Evolutionary conservation across 2,888 invertebrate species (phyloP).

Genomic region (Theristus sp.): DNA sequence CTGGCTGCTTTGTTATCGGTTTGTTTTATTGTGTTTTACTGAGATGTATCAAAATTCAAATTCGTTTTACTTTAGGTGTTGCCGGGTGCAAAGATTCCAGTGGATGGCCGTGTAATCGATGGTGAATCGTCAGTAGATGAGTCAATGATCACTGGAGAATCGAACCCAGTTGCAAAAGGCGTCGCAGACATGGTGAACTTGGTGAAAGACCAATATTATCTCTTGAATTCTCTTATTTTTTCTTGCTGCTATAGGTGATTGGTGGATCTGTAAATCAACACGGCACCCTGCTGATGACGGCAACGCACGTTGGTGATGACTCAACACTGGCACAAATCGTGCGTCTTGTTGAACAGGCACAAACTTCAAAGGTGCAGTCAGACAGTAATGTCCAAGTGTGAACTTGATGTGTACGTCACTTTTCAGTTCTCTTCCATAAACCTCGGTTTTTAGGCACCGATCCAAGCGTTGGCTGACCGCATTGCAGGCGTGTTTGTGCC

Average conservation of each 20-base stretch:
- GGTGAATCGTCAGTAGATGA: conserved; percentile 87
- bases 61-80: conserved; percentile 49
- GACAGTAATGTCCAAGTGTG: too few species aligned
- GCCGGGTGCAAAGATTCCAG: conserved; percentile 87
- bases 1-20: too few species aligned
- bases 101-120: conserved; percentile 72
- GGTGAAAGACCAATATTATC: background rate
- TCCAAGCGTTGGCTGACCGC: conserved; percentile 86
- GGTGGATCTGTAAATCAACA: conserved; percentile 93
- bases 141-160: conserved; percentile 87
- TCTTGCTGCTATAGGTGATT: conserved; percentile 69
- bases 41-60: too few species aligned
- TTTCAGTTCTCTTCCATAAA: too few species aligned
- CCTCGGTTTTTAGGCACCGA: conserved; percentile 51
- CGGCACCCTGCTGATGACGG: conserved; percentile 65
- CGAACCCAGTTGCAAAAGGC: conserved; percentile 83
- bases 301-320: conserved; percentile 88
- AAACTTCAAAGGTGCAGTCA: conserved; percentile 75
- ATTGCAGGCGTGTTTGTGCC: conserved; percentile 97
- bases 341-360: conserved; percentile 87
- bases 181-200: conserved; percentile 39
- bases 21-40: too few species aligned
- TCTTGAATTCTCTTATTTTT: too few species aligned
- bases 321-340: conserved; percentile 88
- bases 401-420: too few species aligned